phyloP scores from a whole-genome alignment of 2,888 invertebrate species.

The Acrobasis suavella region DNA sequence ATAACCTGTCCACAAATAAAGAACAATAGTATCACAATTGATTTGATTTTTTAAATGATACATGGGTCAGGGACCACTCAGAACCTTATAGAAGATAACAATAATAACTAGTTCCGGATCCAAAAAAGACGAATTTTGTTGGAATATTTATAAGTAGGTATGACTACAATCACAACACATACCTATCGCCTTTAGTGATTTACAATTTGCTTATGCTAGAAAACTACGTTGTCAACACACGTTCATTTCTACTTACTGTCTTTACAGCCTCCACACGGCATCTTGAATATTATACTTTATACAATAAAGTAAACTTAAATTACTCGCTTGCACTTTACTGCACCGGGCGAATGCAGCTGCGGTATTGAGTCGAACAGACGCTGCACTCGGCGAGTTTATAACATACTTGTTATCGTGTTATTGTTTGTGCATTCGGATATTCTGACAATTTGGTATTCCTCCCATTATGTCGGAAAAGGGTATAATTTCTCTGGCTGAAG shows the following conservation, averaged over 20 bases:
- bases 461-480: neutral
- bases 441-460: neutral
- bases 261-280: conserved; percentile 13
- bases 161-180: too few species aligned
- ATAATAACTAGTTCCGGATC: too few species aligned
- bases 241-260: neutral
- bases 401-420: conserved; percentile 3
- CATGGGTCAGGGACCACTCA: too few species aligned
- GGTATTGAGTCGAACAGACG: neutral
- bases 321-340: neutral
- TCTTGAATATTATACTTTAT: neutral
- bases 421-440: conserved; percentile 14
- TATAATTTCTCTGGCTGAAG: too few species aligned
- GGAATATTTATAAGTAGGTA: too few species aligned
- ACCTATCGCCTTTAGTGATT: too few species aligned
- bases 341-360: conserved; percentile 1
- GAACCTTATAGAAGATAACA: too few species aligned
- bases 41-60: too few species aligned
- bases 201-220: neutral
- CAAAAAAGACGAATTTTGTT: too few species aligned
- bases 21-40: too few species aligned
- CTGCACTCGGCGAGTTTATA: neutral
- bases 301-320: neutral
- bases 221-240: neutral
- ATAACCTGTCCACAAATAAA: too few species aligned